Evolutionary conservation across 2,797 vertebrate species (phyloP), one percentile per base, ranked within the genome.

Genomic region (Coregonus ussuriensis): DNA sequence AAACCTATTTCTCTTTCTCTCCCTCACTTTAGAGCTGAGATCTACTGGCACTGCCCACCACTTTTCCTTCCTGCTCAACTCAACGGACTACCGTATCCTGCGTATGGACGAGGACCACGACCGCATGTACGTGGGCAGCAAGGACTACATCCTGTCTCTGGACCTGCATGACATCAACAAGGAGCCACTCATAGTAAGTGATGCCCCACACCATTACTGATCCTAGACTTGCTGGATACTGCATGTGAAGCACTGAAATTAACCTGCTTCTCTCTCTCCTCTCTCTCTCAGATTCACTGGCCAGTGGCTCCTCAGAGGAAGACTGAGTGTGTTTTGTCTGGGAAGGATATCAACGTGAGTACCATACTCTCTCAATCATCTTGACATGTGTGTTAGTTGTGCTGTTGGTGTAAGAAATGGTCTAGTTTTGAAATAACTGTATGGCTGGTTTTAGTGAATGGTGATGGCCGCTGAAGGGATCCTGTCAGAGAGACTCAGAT

Each of bases 161-260:
- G 97, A 99, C 86, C 95, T 99, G 78, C 97, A 99, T 0, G 98
- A 99, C 93, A 99, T 99, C 95, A 99, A 99, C 94, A 97, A 98
- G 74, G 98, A 99, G 90, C 98, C 98, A 3, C 96, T 99, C 88
- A 99, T 99, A 21, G 98, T 99, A 97, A 98, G 97, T 85, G 79
- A 70, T 1, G 16, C 6, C 6, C 78, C 16, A n/a, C 29, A 11
- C 53, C 33, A 18, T n/a, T 16, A 72, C 1, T 54, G 31, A 59
- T 2, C 18, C 13, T 31, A 52, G 14, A 1, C 47, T 29, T 53
- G 53, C 14, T 51, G 33, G n/a, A 9, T 33, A 35, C 53, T 14
- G 6, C 41, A 47, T 47, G 41, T 47, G 9, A 11, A 47, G 41
- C 41, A 47, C 41, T 72, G 59, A 25, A 68, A 71, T 62, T 85